Evolutionary conservation across 1,140 invertebrate species (phyloP), one percentile per base, ranked within the genome.

Genomic region (Drosophila nannoptera): DNA sequence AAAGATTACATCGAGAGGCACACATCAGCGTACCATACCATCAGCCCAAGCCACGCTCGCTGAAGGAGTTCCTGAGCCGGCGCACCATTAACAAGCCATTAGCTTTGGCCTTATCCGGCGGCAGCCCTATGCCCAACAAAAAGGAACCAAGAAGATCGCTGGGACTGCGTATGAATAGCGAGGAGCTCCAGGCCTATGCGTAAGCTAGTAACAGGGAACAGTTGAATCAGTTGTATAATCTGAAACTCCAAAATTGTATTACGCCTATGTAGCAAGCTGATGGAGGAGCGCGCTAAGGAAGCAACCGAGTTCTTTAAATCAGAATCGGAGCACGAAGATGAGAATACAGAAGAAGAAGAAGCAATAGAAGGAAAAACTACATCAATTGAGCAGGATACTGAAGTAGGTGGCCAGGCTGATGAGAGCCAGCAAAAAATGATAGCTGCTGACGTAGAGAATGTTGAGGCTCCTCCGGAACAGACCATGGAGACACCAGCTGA

Each of bases 21-120:
- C 78, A 90, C 58, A 89, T 95, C 4, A 89, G 55, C 54, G 87
- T 96, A 12, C 94, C 95, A 0, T 95, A 95, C 89, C 94, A 95
- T 82, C 91, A 91, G 75, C 94, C 95, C 4, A 94, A 93, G 77
- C 92, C 93, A 46, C 90, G 92, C 42, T 93, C 92, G 1, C 83
- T 96, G 4, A 90, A 93, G 62, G 94, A 95, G 80, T 95, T 95
- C 89, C 89, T 95, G 0, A 90, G 54, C 14, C 72, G 88, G 0
- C 71, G 78, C 5, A 89, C 82, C 7, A 87, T 89, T n/a, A 78
- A 84, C 5, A 70, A 75, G 33, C 88, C 88, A 1, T 16, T 73
- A 35, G 77, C 49, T 7, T 90, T 62, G 73, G 91, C 88, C 0
- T 9, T 73, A 48, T 77, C 56, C 7, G 91, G 60, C 73, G 91